phyloP scores from a whole-genome alignment of 2,113 vertebrate species.

The Pungitius pungitius region DNA sequence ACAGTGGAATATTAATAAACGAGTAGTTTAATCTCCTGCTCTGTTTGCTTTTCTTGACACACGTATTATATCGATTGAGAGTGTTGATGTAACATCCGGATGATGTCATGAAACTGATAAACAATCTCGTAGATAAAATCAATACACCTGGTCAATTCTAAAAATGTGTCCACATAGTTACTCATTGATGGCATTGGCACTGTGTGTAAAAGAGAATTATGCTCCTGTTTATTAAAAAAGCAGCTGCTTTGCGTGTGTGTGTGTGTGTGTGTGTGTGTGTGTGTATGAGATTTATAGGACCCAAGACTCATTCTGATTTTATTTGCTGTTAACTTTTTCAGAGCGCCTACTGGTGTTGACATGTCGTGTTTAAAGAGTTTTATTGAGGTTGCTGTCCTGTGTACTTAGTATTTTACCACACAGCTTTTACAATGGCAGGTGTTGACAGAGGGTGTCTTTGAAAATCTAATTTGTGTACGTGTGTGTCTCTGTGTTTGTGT shows the following conservation, averaged over 20 bases:
- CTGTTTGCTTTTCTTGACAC: background rate
- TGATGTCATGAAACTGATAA: background rate
- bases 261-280: conserved; percentile 19
- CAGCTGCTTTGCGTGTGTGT: background rate
- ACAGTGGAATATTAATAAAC: conserved; percentile 49
- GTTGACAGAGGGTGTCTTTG: conserved; percentile 38
- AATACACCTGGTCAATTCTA: background rate
- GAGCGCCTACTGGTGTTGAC: conserved; percentile 28
- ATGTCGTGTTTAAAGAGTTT: conserved; percentile 46
- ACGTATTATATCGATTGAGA: background rate
- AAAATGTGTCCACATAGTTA: conserved; percentile 9
- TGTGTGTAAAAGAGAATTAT: conserved; percentile 8
- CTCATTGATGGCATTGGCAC: background rate
- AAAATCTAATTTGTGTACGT: conserved; percentile 27
- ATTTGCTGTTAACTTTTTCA: conserved; percentile 47
- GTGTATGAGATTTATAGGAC: conserved; percentile 31
- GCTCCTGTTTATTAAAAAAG: conserved; percentile 41
- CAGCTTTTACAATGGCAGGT: background rate
- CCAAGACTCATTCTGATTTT: conserved; percentile 61
- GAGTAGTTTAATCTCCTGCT: conserved; percentile 10
- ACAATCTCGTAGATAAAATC: conserved; percentile 3
- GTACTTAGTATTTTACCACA: conserved; percentile 28
- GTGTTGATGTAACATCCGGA: background rate
- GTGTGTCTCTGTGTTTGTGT: conserved; percentile 8
- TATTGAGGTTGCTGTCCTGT: conserved; percentile 46